phyloP scores from a whole-genome alignment of 2,888 invertebrate genomes.

The Mesochorus sp. region DNA sequence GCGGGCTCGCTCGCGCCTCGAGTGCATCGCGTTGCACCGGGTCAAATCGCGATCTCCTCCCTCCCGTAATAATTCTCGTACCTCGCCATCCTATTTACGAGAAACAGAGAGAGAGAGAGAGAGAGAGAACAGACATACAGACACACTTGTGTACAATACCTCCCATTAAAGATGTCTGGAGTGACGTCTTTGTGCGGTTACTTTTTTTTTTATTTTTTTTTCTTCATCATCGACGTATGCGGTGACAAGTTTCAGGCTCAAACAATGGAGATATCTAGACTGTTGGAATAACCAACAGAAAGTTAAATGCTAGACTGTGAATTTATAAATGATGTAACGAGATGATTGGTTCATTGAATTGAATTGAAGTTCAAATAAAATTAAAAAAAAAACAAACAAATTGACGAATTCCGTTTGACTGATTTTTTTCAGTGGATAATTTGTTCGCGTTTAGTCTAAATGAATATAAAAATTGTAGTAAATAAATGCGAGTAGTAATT shows the following conservation, averaged over 20 bases:
- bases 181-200: constrained; percentile 14
- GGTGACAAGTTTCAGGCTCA: constrained; percentile 23
- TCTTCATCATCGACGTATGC: neutral
- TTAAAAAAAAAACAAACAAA: no score
- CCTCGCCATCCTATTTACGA: constrained; percentile 53
- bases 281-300: constrained; percentile 9
- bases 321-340: neutral
- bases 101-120: neutral
- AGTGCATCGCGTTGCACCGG: constrained; percentile 51
- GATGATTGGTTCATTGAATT: neutral
- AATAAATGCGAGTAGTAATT: no score
- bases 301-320: neutral
- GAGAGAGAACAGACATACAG: neutral
- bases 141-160: constrained; percentile 16
- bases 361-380: no score
- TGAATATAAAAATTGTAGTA: no score
- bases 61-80: constrained; percentile 53
- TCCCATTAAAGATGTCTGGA: neutral
- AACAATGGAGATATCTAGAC: constrained; percentile 14
- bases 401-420: neutral
- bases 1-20: constrained; percentile 41
- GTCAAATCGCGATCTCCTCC: constrained; percentile 64
- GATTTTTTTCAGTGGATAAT: no score
- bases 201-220: neutral
- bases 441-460: no score